Evolutionary conservation across 2,888 invertebrate species (phyloP).

Genomic region (Aleiodes alternator): DNA sequence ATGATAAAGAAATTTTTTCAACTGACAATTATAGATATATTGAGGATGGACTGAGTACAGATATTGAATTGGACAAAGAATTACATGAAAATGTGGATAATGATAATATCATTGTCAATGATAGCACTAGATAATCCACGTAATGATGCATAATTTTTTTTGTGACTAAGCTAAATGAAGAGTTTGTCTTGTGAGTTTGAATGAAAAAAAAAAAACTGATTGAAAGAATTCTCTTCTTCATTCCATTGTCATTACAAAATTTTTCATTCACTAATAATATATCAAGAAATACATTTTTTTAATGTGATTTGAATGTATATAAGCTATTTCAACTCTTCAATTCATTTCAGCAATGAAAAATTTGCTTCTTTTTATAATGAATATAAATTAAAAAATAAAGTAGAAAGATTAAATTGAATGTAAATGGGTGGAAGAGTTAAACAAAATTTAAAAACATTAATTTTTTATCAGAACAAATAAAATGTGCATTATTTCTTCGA

Average conservation of each 20-base stretch:
- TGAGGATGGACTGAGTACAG: conserved; percentile 65
- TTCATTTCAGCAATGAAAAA: background rate
- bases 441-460: too few relatives aligned
- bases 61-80: conserved; percentile 62
- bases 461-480: too few relatives aligned
- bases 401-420: too few relatives aligned
- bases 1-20: conserved; percentile 35
- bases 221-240: background rate
- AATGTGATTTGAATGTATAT: conserved; percentile 13
- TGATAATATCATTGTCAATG: conserved; percentile 45
- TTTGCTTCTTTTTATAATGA: too few relatives aligned
- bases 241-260: background rate
- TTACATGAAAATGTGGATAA: conserved; percentile 46
- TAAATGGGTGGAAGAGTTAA: too few relatives aligned
- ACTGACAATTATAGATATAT: conserved; percentile 64
- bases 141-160: background rate
- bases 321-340: background rate
- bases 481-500: too few relatives aligned
- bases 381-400: too few relatives aligned
- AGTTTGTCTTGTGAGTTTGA: background rate
- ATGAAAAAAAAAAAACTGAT: background rate
- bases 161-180: background rate
- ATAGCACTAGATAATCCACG: conserved; percentile 52
- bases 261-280: background rate
- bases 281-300: conserved; percentile 1